Percentiles rank a stretch among this genome's conserved stretches.
These are phyloP conservation scores for Cheilosia pagana DNA, from an alignment of 2,888 invertebrate species.

Conservation along the genomic window DNA sequence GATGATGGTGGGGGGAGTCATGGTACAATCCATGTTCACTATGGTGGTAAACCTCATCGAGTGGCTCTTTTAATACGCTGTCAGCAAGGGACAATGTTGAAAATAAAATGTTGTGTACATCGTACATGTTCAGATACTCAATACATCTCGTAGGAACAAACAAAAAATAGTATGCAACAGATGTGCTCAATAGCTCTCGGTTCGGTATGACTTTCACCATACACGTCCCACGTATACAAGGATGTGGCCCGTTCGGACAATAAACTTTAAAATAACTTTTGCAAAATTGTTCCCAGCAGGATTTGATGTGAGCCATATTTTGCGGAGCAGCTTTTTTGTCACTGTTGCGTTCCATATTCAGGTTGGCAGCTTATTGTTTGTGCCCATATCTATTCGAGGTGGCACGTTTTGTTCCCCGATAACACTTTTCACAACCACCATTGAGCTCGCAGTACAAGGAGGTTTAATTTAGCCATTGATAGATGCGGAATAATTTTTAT, in stretches of 20 bases:
- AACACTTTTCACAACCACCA: not conserved
- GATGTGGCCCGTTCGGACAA: slow-evolving; percentile 40
- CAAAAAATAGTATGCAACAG: slow-evolving; percentile 46
- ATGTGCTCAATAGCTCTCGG: slow-evolving; percentile 44
- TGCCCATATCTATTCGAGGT: slow-evolving; percentile 17
- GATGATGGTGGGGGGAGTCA: too few relatives aligned
- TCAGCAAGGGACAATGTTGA: not conserved
- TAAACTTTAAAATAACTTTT: slow-evolving; percentile 66
- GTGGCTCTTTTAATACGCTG: not conserved
- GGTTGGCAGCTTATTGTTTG: slow-evolving; percentile 27
- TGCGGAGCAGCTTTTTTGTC: slow-evolving; percentile 25
- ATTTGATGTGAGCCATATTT: slow-evolving; percentile 60
- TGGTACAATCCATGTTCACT: too few relatives aligned
- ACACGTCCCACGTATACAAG: not conserved
- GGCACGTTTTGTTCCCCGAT: not conserved
- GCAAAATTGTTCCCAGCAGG: slow-evolving; percentile 49
- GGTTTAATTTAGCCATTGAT: slow-evolving; percentile 44
- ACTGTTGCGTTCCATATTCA: not conserved
- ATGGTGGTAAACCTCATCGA: too few relatives aligned
- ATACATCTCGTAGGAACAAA: slow-evolving; percentile 28
- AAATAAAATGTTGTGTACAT: slow-evolving; percentile 9
- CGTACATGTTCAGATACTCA: slow-evolving; percentile 16
- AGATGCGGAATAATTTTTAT: slow-evolving; percentile 39
- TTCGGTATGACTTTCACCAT: not conserved
- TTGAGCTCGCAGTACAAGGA: not conserved